phyloP scores from a whole-genome alignment of 2,797 vertebrate species.

The Distichodus sexfasciatus region DNA sequence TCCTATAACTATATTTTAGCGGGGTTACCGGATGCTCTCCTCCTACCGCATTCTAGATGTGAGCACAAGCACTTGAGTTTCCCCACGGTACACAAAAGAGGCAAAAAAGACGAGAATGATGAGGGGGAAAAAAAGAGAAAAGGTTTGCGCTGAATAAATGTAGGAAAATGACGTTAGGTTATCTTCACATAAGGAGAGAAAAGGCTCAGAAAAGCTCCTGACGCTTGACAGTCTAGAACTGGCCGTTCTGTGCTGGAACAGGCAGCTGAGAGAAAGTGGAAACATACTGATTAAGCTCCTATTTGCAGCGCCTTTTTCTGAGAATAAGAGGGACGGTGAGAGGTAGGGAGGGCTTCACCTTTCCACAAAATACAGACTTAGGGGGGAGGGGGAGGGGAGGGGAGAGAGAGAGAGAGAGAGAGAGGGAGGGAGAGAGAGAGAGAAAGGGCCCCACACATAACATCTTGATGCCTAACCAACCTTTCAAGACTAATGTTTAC shows the following conservation, averaged over 20 bases:
- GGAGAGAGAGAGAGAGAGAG: neutral
- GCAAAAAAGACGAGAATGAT: neutral
- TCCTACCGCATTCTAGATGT: too few species aligned
- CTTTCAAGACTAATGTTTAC: neutral
- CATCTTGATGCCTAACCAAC: too few species aligned
- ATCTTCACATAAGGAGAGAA: slow-evolving; percentile 1
- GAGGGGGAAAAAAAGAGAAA: neutral
- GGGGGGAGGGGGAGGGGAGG: neutral
- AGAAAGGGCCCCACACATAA: too few species aligned
- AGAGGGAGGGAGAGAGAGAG: too few species aligned
- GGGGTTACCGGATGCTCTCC: too few species aligned
- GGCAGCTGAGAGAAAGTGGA: neutral
- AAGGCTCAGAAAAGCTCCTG: neutral
- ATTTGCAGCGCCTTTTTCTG: slow-evolving; percentile 43
- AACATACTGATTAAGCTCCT: slow-evolving; percentile 42
- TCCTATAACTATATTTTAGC: too few species aligned
- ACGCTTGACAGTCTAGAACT: slow-evolving; percentile 36
- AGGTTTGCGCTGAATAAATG: too few species aligned
- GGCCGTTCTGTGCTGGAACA: slow-evolving; percentile 41
- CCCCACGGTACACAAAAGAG: too few species aligned
- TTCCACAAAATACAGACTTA: too few species aligned
- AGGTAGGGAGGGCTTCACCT: neutral
- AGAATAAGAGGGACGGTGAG: neutral
- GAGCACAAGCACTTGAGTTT: too few species aligned
- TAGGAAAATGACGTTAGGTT: slow-evolving; percentile 4